Conservation (phyloP, 2,888 invertebrate species). For the Eueremaeus valkanovi region DNA sequence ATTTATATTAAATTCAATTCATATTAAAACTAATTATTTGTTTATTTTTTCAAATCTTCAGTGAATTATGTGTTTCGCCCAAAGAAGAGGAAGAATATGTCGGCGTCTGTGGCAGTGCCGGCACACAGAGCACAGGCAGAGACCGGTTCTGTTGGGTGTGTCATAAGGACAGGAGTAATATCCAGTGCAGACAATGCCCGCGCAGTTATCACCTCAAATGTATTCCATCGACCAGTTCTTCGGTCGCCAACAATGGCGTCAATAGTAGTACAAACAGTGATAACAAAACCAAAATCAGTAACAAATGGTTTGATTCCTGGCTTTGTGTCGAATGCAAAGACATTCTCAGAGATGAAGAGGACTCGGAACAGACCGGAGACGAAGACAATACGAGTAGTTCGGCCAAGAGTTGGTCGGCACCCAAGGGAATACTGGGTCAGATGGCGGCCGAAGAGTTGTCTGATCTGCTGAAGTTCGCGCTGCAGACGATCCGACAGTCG, state of each 20-base stretch:
- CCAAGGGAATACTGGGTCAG: constrained; percentile 62
- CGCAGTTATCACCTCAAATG: constrained; percentile 82
- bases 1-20: too few species aligned
- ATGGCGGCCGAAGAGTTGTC: constrained; percentile 69
- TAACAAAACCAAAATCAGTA: neutral
- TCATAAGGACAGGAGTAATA: constrained; percentile 62
- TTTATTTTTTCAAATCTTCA: neutral
- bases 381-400: constrained; percentile 58
- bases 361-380: constrained; percentile 54
- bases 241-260: too few species aligned
- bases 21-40: neutral
- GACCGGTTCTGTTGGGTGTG: constrained; percentile 63
- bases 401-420: neutral
- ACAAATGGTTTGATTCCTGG: constrained; percentile 57
- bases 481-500: constrained; percentile 66
- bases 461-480: constrained; percentile 70
- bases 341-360: constrained; percentile 64
- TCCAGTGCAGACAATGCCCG: constrained; percentile 68
- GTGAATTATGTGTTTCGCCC: constrained; percentile 1
- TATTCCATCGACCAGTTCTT: constrained; percentile 49
- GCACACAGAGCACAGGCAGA: neutral
- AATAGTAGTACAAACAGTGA: neutral
- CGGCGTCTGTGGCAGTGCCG: neutral
- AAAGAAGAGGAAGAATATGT: constrained; percentile 11
- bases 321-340: constrained; percentile 80